These are phyloP conservation scores for Brachyopa scutellaris DNA, from an alignment of 2,888 invertebrate genomes.

Conservation along the genomic window DNA sequence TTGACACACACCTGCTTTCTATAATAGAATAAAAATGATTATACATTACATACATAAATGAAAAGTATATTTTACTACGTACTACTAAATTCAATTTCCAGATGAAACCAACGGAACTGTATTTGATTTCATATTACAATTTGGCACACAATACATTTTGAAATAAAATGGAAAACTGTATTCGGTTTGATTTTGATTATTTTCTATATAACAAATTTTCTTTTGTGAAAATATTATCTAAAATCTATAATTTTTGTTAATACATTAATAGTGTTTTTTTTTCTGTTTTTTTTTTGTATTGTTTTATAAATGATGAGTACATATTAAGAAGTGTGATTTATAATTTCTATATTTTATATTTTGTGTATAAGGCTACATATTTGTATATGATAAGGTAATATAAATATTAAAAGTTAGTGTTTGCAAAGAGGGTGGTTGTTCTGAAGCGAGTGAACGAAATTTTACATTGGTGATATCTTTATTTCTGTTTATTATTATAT, in stretches of 20 bases:
- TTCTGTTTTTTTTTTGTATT: too few relatives aligned
- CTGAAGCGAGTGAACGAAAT: slow-evolving; percentile 38
- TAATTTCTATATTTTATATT: too few relatives aligned
- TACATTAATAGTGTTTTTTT: too few relatives aligned
- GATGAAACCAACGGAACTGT: neutral
- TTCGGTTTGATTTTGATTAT: slow-evolving; percentile 13
- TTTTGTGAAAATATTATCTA: slow-evolving; percentile 11
- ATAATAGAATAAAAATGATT: neutral
- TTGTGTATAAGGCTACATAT: slow-evolving; percentile 8
- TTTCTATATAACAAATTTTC: slow-evolving; percentile 5
- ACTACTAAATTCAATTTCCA: slow-evolving; percentile 4
- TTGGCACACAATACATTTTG: slow-evolving; percentile 10
- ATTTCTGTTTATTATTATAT: slow-evolving; percentile 43
- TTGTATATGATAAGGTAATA: neutral
- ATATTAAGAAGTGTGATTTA: slow-evolving; percentile 2
- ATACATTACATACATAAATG: neutral
- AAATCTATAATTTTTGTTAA: too few relatives aligned
- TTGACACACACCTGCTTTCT: slow-evolving; percentile 9
- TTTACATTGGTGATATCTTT: slow-evolving; percentile 57
- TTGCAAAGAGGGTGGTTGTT: slow-evolving; percentile 5
- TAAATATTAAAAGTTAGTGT: slow-evolving; percentile 3
- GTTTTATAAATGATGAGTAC: neutral
- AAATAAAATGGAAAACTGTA: neutral
- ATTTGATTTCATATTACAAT: neutral
- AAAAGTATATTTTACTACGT: neutral